These are phyloP conservation scores for Morus bassanus DNA, from an alignment of 2,797 vertebrate genomes.

Conservation along the genomic window DNA sequence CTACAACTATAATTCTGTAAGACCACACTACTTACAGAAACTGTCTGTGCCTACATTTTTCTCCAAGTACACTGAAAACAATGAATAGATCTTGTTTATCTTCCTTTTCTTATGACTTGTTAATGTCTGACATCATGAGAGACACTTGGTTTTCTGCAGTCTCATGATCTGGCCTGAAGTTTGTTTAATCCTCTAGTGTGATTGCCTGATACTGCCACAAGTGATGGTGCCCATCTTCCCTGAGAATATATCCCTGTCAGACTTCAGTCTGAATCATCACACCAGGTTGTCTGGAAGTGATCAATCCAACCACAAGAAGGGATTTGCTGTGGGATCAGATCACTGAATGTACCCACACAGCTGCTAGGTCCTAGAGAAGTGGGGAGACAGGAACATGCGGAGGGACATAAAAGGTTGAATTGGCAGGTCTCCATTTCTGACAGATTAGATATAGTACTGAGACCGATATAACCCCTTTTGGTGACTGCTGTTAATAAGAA, in stretches of 20 bases:
- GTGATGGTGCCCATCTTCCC: not conserved
- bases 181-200: not conserved
- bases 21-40: not conserved
- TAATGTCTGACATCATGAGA: not conserved
- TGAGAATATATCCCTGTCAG: not conserved
- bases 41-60: not conserved
- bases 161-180: not conserved
- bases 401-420: not conserved
- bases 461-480: not conserved
- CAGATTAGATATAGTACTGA: not conserved
- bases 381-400: not conserved
- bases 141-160: rapidly evolving
- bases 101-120: not conserved
- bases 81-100: not conserved
- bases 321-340: not conserved
- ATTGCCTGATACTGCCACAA: not conserved
- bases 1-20: not conserved
- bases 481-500: not conserved
- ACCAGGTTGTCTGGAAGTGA: not conserved
- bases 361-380: not conserved
- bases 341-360: not conserved
- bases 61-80: not conserved
- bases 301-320: not conserved
- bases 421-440: not conserved
- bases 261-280: not conserved